These are phyloP conservation scores for Psylliodes chrysocephalus DNA, from an alignment of 2,888 invertebrate species.

Conservation along the genomic window DNA sequence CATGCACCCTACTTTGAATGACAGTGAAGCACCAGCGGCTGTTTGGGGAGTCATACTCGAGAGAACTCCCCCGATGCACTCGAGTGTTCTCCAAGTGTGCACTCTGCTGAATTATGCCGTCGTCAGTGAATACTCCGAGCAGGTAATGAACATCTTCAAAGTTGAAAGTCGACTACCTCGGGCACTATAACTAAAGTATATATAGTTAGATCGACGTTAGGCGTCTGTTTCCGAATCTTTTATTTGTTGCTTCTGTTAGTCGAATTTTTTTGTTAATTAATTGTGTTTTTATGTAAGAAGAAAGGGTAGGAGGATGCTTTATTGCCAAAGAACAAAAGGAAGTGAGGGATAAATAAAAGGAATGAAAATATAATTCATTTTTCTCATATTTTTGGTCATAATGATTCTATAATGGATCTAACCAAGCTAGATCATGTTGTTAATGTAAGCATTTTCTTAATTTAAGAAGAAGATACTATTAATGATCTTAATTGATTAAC, in stretches of 20 bases:
- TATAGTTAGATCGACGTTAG: not conserved
- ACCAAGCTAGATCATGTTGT: too few species aligned
- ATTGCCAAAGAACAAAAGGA: too few species aligned
- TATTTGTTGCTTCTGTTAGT: not conserved
- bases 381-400: too few species aligned
- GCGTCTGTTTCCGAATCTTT: not conserved
- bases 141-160: constrained; percentile 37
- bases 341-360: too few species aligned
- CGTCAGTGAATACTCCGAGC: constrained; percentile 31
- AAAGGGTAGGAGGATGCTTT: too few species aligned
- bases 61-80: constrained; percentile 21
- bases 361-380: too few species aligned
- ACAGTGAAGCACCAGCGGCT: constrained; percentile 17
- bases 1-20: constrained; percentile 5
- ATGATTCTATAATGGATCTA: too few species aligned
- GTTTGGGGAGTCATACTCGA: constrained; percentile 24
- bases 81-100: constrained; percentile 23
- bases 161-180: constrained; percentile 25
- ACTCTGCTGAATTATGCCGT: constrained; percentile 33
- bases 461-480: too few species aligned
- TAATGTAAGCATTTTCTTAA: too few species aligned
- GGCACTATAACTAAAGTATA: constrained; percentile 7
- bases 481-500: too few species aligned
- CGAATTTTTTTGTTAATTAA: too few species aligned
- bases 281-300: too few species aligned